Evolutionary conservation across 2,113 vertebrate species (phyloP), one percentile per base, ranked within the genome.

Genomic region (Lonchura striata): DNA sequence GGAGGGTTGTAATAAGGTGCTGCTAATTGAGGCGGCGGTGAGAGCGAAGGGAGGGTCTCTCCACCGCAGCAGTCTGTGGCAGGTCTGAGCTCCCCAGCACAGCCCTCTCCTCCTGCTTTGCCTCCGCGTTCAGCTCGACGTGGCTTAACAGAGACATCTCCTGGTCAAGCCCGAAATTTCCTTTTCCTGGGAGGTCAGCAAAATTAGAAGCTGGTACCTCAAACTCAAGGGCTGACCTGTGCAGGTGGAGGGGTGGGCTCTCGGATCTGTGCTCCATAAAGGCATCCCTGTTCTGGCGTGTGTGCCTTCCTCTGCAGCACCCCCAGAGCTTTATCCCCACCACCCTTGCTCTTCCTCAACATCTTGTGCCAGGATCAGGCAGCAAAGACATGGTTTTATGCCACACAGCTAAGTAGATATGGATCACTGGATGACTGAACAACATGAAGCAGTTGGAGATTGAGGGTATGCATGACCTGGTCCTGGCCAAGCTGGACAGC

Each of bases 121-220:
- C 41, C n/a, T 60, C 46, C 0, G 0, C 1, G 1, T 44, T 90
- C 66, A 44, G 76, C 39, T 83, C 3, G 30, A 61, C 2, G 2
- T 54, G 77, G 96, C 90, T 95, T 91, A 89, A 94, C 41, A 94
- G 94, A 91, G 96, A 93, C 96, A 97, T 82, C 96, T 97, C 94
- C 92, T 95, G 96, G 95, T 82, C 90, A 91, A 50, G 37, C 25
- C 46, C 25, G 46, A 88, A 92, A 63, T 39, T 82, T 86, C 74
- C 52, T 68, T 85, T 86, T 37, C n/a, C 10, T 28, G 46, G 46
- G 21, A 93, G 56, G 57, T 41, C 74, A 24, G 59, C 15, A 64
- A 35, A 72, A 57, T 35, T 9, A 50, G 49, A 70, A 42, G 39
- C 39, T 64, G 52, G 15, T 22, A 27, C 56, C 83, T 82, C 17